A percentile compares a stretch with the other conserved stretches of the same genome.
These are phyloP conservation scores for Lithophane leautieri DNA, from an alignment of 2,888 invertebrate genomes.

Conservation along the genomic window DNA sequence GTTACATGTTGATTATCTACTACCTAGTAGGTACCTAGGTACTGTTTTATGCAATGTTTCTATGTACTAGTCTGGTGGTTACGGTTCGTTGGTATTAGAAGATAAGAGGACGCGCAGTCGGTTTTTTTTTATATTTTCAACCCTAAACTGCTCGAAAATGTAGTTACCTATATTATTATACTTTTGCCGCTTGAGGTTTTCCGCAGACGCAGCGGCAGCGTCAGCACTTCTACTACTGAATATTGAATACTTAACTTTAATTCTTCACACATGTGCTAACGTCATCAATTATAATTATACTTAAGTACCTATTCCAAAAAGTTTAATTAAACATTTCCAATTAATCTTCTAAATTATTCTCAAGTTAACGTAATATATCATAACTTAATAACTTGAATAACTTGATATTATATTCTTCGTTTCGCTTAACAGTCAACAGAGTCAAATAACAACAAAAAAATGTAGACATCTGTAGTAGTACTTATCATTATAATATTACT, in stretches of 20 bases:
- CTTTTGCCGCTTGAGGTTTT: no score
- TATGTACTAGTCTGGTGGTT: no score
- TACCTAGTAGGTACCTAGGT: background rate
- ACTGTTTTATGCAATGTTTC: slow-evolving; percentile 13
- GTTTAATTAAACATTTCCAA: background rate
- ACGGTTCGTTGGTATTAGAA: background rate
- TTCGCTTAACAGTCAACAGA: slow-evolving; percentile 48
- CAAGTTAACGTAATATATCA: slow-evolving; percentile 23
- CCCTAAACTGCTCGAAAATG: no score
- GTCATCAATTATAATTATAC: no score
- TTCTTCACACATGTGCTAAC: no score
- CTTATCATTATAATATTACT: no score
- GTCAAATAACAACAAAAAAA: slow-evolving; percentile 65
- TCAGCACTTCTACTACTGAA: no score
- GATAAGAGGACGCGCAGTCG: no score
- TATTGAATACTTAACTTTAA: no score
- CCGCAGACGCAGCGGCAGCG: no score
- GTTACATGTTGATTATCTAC: slow-evolving; percentile 14
- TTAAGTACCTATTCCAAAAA: background rate
- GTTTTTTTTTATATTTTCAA: no score
- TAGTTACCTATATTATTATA: no score
- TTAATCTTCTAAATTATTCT: slow-evolving; percentile 3
- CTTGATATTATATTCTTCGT: slow-evolving; percentile 47
- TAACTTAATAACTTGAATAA: slow-evolving; percentile 21
- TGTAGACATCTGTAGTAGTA: slow-evolving; percentile 27